phyloP scores from a whole-genome alignment of 2,797 vertebrate genomes.

The Myioborus melanocephalus region DNA sequence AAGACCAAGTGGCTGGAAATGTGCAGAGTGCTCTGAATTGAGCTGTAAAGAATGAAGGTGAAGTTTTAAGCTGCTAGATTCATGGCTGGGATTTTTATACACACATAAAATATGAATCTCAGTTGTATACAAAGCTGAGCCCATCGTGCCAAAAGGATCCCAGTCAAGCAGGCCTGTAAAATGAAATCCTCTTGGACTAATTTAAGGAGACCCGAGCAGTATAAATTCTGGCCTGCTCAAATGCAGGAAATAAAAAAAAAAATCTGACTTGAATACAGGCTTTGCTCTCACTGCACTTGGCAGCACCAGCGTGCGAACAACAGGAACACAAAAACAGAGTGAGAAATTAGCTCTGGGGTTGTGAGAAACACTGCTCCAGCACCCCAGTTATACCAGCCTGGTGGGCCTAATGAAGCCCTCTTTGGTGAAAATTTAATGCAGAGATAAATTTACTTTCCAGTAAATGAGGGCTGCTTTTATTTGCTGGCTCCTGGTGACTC shows the following conservation, averaged over 20 bases:
- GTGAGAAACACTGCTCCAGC: not conserved
- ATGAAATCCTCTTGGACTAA: constrained; percentile 79
- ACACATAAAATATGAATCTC: constrained; percentile 80
- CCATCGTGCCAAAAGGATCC: constrained; percentile 76
- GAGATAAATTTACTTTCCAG: constrained; percentile 52
- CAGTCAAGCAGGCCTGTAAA: constrained; percentile 79
- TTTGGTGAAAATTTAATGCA: constrained; percentile 53
- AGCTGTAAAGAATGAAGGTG: constrained; percentile 74
- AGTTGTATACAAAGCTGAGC: constrained; percentile 78
- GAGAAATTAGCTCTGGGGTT: constrained; percentile 26
- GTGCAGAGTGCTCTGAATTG: constrained; percentile 55
- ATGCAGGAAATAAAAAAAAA: constrained; percentile 57
- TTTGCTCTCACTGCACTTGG: not conserved
- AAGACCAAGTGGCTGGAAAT: constrained; percentile 61
- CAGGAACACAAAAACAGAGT: not conserved
- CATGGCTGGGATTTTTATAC: constrained; percentile 74
- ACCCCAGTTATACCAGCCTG: constrained; percentile 10
- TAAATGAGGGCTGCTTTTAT: constrained; percentile 21
- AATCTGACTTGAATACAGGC: constrained; percentile 48
- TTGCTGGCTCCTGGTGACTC: constrained; percentile 34
- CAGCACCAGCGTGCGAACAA: not conserved
- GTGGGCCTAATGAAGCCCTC: constrained; percentile 47
- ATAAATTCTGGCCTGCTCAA: constrained; percentile 77
- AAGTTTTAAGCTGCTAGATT: constrained; percentile 74
- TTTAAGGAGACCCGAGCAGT: constrained; percentile 75